Conservation (phyloP, 2,113 vertebrate species). For the Psophia crepitans region DNA sequence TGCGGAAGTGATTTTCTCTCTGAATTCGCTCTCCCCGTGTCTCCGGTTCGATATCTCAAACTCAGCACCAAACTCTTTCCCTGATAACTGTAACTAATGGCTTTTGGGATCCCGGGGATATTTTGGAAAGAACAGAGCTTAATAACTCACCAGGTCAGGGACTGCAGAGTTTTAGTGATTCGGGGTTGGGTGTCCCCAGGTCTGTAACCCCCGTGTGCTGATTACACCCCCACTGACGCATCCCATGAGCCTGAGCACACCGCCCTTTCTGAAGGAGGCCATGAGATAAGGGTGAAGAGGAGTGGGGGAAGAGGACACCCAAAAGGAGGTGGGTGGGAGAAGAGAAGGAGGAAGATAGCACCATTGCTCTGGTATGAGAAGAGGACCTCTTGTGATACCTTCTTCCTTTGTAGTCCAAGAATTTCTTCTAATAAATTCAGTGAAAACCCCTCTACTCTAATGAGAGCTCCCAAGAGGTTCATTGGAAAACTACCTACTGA, state of each 20-base stretch:
- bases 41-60: background rate
- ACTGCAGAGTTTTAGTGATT: background rate
- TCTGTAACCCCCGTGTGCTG: background rate
- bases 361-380: background rate
- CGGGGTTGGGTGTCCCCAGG: background rate
- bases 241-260: background rate
- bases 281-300: background rate
- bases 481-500: background rate
- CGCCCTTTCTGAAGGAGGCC: background rate
- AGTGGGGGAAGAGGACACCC: background rate
- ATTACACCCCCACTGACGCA: background rate
- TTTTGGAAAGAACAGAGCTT: background rate
- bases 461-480: fast-evolving
- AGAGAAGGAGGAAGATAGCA: background rate
- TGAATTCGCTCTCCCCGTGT: background rate
- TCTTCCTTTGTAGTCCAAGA: background rate
- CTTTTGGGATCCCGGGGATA: background rate
- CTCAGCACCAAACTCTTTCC: background rate
- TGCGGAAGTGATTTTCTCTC: background rate
- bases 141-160: background rate
- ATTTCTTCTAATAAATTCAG: background rate
- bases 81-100: conserved; percentile 28
- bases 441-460: background rate
- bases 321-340: background rate
- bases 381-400: background rate